Percentiles rank a stretch among this genome's conserved stretches.
Evolutionary conservation across 1,140 invertebrate genomes (phyloP).

Genomic region (Hylaeus volcanicus): DNA sequence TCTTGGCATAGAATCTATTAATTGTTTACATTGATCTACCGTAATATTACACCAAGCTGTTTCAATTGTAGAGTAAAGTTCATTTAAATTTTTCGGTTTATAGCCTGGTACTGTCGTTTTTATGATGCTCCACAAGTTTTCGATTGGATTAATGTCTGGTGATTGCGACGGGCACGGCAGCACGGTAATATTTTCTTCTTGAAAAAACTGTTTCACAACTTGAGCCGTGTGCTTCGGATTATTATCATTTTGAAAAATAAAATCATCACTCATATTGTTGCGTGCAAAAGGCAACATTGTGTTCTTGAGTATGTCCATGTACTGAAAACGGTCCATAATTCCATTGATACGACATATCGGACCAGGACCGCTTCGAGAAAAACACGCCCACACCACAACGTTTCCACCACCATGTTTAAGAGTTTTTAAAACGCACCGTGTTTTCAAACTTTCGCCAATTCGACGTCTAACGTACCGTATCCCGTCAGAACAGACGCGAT

Average conservation of each 20-base stretch:
- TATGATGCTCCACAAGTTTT: conserved; percentile 27
- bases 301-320: conserved; percentile 4
- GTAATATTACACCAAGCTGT: conserved; percentile 20
- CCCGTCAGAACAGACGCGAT: neutral
- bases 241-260: conserved; percentile 21
- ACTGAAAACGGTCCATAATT: conserved; percentile 9
- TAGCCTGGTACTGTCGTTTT: neutral
- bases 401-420: conserved; percentile 4
- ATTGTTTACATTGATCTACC: conserved; percentile 8
- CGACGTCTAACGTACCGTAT: conserved; percentile 18
- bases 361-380: neutral
- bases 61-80: conserved; percentile 14
- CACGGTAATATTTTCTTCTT: conserved; percentile 11
- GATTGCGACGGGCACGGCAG: neutral
- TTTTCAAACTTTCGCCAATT: conserved; percentile 14
- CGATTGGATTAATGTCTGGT: conserved; percentile 13
- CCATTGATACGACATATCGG: conserved; percentile 21
- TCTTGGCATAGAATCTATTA: conserved; percentile 14
- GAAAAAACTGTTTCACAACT: conserved; percentile 8
- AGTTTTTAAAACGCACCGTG: conserved; percentile 23
- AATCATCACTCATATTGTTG: neutral
- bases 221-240: conserved; percentile 6
- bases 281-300: neutral
- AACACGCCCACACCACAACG: conserved; percentile 8
- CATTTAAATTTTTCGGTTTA: conserved; percentile 23